Conservation (phyloP, 2,113 vertebrate genomes). For the Psophia crepitans region DNA sequence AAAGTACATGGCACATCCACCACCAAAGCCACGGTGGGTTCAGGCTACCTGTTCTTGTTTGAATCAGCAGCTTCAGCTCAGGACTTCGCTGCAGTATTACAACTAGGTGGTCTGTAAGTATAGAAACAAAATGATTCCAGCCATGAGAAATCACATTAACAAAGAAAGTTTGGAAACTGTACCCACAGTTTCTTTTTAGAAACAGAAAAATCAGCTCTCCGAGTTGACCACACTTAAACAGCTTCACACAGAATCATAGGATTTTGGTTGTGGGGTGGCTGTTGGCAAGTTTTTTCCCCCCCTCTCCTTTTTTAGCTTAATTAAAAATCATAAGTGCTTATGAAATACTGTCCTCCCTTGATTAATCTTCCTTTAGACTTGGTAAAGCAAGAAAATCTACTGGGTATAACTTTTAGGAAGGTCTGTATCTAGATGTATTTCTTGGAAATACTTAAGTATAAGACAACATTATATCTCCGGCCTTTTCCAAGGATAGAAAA, state of each 20-base stretch:
- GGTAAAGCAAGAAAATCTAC: not conserved
- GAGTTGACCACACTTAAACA: not conserved
- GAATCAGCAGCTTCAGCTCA: not conserved
- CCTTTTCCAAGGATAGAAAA: constrained; percentile 29
- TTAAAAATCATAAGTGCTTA: not conserved
- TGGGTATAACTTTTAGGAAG: not conserved
- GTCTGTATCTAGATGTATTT: constrained; percentile 11
- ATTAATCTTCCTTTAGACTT: not conserved
- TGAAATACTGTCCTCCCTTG: not conserved
- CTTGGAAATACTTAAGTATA: constrained; percentile 28
- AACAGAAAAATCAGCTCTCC: not conserved
- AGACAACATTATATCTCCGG: not conserved
- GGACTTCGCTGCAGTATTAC: not conserved
- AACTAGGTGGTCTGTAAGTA: not conserved
- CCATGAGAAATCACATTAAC: not conserved
- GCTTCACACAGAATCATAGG: not conserved
- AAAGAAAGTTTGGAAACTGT: not conserved
- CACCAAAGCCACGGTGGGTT: not conserved
- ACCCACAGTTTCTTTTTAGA: not conserved
- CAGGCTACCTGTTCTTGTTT: not conserved
- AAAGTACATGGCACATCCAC: not conserved
- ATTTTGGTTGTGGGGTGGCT: not conserved
- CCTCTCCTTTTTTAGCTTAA: not conserved
- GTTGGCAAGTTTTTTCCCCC: not conserved
- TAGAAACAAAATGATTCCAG: not conserved